These are phyloP conservation scores for Zaprionus capensis DNA, from an alignment of 1,140 invertebrate genomes.

Conservation along the genomic window DNA sequence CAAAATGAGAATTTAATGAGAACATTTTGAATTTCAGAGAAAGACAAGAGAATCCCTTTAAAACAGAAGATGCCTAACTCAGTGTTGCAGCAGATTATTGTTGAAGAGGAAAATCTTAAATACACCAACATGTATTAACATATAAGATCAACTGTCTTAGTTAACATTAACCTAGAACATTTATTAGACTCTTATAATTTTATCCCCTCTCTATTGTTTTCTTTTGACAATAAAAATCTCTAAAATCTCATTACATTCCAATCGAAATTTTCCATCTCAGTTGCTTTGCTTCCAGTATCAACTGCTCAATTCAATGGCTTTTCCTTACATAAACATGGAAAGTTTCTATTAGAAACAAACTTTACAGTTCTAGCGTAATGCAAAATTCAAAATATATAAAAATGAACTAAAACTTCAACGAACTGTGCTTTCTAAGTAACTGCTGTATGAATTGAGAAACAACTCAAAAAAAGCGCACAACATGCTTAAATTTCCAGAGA, in stretches of 20 bases:
- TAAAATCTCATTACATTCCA: too few relatives aligned
- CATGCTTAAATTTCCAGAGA: slow-evolving; percentile 37
- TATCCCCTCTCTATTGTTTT: too few relatives aligned
- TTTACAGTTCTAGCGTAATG: neutral
- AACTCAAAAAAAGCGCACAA: neutral
- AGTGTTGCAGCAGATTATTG: too few relatives aligned
- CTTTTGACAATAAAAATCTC: too few relatives aligned
- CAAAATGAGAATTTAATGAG: neutral
- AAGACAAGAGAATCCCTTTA: too few relatives aligned
- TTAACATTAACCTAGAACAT: too few relatives aligned
- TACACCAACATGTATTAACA: too few relatives aligned
- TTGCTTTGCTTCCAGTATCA: neutral
- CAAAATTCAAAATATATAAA: neutral
- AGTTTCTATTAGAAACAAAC: neutral
- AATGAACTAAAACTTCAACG: neutral
- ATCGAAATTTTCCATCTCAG: neutral
- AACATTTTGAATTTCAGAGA: neutral
- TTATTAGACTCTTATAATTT: too few relatives aligned
- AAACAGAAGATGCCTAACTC: neutral
- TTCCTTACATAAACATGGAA: too few relatives aligned
- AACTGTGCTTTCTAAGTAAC: neutral
- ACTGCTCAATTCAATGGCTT: neutral
- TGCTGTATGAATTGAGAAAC: neutral
- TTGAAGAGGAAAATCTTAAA: too few relatives aligned
- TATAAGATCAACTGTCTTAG: too few relatives aligned